These are phyloP conservation scores for Drosophila fulvimacula DNA, from an alignment of 2,888 invertebrate genomes.

Conservation along the genomic window DNA sequence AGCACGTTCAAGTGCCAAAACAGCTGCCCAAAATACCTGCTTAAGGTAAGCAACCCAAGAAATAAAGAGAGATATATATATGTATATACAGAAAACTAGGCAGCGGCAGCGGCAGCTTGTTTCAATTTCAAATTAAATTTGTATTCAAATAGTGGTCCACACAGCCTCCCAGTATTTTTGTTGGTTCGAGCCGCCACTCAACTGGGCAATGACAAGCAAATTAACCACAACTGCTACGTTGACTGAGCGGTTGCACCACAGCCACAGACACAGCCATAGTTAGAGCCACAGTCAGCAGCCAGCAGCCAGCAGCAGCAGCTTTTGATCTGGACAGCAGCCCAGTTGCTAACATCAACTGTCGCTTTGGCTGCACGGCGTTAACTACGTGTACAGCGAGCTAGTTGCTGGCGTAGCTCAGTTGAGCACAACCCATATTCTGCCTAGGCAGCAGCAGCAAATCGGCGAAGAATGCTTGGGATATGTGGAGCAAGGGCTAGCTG, in stretches of 20 bases:
- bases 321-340: slow-evolving; percentile 52
- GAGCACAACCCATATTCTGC: slow-evolving; percentile 74
- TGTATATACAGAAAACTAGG: slow-evolving; percentile 2
- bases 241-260: slow-evolving; percentile 68
- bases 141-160: slow-evolving; percentile 72
- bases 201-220: slow-evolving; percentile 80
- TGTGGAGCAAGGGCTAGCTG: neutral
- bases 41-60: slow-evolving; percentile 28
- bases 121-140: slow-evolving; percentile 78
- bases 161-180: slow-evolving; percentile 20
- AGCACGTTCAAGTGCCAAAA: slow-evolving; percentile 73
- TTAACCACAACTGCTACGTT: slow-evolving; percentile 74
- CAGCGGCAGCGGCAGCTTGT: slow-evolving; percentile 46
- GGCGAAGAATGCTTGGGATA: neutral
- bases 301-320: slow-evolving; percentile 33
- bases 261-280: slow-evolving; percentile 22
- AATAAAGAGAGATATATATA: neutral
- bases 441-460: slow-evolving; percentile 32
- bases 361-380: slow-evolving; percentile 47
- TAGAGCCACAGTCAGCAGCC: slow-evolving; percentile 30
- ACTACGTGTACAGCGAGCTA: slow-evolving; percentile 40
- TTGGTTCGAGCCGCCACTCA: slow-evolving; percentile 62
- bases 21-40: slow-evolving; percentile 67
- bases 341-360: slow-evolving; percentile 46
- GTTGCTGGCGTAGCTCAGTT: neutral